Conservation (phyloP, 2,888 invertebrate species). For the Arrhopalites spinosus region DNA sequence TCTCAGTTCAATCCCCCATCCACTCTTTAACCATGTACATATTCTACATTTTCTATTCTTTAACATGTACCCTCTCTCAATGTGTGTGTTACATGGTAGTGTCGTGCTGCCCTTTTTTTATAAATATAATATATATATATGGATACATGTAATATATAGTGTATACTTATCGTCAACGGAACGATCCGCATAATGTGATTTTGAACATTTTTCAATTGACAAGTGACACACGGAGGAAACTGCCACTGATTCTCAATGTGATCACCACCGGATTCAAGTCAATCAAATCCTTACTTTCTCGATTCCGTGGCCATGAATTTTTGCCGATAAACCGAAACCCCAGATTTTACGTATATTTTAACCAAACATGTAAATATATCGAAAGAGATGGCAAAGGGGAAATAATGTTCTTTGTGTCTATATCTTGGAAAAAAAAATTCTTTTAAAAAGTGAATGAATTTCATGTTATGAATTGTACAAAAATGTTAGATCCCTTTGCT, state of each 20-base stretch:
- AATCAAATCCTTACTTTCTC: slow-evolving; percentile 7
- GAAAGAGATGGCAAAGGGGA: background rate
- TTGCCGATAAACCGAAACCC: background rate
- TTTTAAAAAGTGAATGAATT: too few species aligned
- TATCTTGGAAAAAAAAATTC: too few species aligned
- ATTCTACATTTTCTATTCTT: too few species aligned
- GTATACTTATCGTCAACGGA: background rate
- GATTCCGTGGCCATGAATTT: background rate
- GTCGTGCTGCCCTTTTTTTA: too few species aligned
- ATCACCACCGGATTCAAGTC: slow-evolving; percentile 7
- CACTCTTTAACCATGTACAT: background rate
- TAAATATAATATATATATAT: too few species aligned
- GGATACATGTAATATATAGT: too few species aligned
- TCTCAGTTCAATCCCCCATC: slow-evolving; percentile 17
- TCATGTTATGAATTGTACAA: too few species aligned
- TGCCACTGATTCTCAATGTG: background rate
- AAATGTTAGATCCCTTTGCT: too few species aligned
- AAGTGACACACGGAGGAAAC: slow-evolving; percentile 9
- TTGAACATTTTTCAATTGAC: slow-evolving; percentile 20
- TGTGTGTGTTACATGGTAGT: too few species aligned
- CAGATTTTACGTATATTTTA: background rate
- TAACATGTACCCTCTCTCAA: too few species aligned
- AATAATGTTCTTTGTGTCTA: too few species aligned
- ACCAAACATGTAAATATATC: slow-evolving; percentile 1
- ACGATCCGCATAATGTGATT: slow-evolving; percentile 2